Conservation (phyloP, 2,888 invertebrate genomes). For the Drosophila merina region DNA sequence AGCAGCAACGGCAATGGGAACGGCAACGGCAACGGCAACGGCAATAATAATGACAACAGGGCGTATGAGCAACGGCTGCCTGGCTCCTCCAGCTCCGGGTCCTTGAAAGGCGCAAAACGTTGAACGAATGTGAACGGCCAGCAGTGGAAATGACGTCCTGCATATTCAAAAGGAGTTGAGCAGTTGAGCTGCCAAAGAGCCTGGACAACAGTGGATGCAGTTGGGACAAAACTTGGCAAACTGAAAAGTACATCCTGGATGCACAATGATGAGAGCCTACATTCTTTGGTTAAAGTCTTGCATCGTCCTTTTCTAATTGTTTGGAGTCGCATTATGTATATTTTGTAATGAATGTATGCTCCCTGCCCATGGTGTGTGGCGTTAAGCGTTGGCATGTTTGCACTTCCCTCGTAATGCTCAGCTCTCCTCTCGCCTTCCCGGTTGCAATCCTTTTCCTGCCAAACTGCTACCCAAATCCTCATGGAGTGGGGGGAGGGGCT, state of each 20-base stretch:
- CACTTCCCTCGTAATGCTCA: constrained; percentile 47
- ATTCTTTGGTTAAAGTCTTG: background rate
- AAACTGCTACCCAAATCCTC: constrained; percentile 18
- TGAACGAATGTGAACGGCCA: constrained; percentile 27
- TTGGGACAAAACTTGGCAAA: background rate
- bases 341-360: too few relatives aligned
- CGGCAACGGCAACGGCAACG: constrained; percentile 55
- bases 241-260: background rate
- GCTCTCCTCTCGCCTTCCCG: constrained; percentile 6
- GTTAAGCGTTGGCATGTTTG: constrained; percentile 66
- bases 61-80: constrained; percentile 62
- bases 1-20: constrained; percentile 36
- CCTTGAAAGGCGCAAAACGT: constrained; percentile 25
- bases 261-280: background rate
- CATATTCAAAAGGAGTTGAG: constrained; percentile 65
- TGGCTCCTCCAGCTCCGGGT: constrained; percentile 5
- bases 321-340: too few relatives aligned
- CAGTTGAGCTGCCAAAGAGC: constrained; percentile 2
- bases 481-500: background rate
- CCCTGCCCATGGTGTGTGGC: constrained; percentile 23
- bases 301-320: too few relatives aligned
- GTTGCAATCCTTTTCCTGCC: background rate
- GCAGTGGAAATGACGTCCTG: constrained; percentile 64
- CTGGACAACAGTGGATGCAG: background rate
- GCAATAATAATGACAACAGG: constrained; percentile 51